Base-by-base conservation (phyloP, 2,797 vertebrate genomes). In the Arnoldichthys spilopterus region DNA sequence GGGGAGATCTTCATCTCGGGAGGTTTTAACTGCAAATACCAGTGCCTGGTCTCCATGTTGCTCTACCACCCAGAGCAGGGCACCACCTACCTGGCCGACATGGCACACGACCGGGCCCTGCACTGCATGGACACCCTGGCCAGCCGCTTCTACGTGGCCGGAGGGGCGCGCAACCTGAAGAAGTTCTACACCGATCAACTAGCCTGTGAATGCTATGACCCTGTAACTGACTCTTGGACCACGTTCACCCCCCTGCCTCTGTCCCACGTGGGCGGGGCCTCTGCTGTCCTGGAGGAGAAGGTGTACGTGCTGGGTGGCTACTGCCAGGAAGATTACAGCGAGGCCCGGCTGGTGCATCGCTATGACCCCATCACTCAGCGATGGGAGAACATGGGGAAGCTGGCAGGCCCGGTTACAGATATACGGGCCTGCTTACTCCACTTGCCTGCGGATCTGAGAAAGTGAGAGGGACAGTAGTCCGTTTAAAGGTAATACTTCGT, bases 291-390 rank as follows among this genome's bases (percentile, higher is more conserved):
- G 72, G 94, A 94, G 84, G 91, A 79, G 18, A 92, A 89, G 86
- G 53, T 95, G 30, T 95, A 93, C 37, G 12, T 95, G 0, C 75
- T 95, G 67, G 94, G 94, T 12, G 94, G 94, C 26, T 94, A 93
- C 80, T 89, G 88, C 77, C 93, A 92, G 78, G 93, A 95, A 0
- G 92, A 94, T 68, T 91, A 91, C 76, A 91, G 88, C 0, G 94
- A 94, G 82, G 84, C 90, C 11, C 86, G 88, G 22, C 80, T 92
- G 47, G 88, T 93, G 22, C 93, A 95, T 71, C 89, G 93, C 15
- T 94, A 91, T 43, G 84, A 94, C 63, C 82, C 86, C 22, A 76
- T 78, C 66, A 86, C 74, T 28, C 84, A 87, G 54, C 80, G 86
- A 22, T 95, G 94, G 94, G 87, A 91, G 79, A 91, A 26, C 59